Base-by-base conservation (phyloP, 2,888 invertebrate species). In the Cordilura impudica region DNA sequence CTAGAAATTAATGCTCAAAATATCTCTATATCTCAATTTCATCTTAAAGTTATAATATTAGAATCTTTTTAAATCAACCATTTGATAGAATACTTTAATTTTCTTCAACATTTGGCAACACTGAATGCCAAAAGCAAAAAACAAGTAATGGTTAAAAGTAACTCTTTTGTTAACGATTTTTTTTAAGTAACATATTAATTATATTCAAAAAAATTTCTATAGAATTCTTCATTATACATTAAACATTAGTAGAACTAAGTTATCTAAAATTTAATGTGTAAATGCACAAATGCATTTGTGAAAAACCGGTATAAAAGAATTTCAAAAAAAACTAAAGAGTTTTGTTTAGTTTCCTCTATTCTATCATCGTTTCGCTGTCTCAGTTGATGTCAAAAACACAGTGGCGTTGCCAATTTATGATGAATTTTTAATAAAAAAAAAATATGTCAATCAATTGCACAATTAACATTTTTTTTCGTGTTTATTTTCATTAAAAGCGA, bases 331-430 rank as follows among this genome's bases (percentile, higher is more conserved):
- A 16, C 12, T 26, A 26, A 49, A n/a, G 10, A 10, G 16, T 18
- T 26, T 14, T 31, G 31, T 19, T 6, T 14, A 5, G 23, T 19
- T 66, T 56, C 61, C 60, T 66, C 39, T 65, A 47, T 35, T 14
- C 21, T 54, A 10, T 12, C 7, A 8, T 12, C 29, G 26, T 7
- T 14, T 35, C 4, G 71, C 60, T 51, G 51, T 54, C 67, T 69
- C 54, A 12, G 51, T 47, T 75, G 75, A 72, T 75, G 75, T 67
- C 75, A 72, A 71, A 58, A 70, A 56, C 26, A 43, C 23, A 49
- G 19, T 72, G 35, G 71, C 71, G 79, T 79, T 79, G 78, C 73
- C 69, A 78, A 65, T 74, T 61, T 58, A 43, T 16, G 31, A 47
- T 23, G 31, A 60, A 60, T 53, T 58, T 73, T 51, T 16, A 16